Evolutionary conservation across 2,797 vertebrate genomes (phyloP), one percentile per base, ranked within the genome.

Genomic region (Rhinatrema bivittatum): DNA sequence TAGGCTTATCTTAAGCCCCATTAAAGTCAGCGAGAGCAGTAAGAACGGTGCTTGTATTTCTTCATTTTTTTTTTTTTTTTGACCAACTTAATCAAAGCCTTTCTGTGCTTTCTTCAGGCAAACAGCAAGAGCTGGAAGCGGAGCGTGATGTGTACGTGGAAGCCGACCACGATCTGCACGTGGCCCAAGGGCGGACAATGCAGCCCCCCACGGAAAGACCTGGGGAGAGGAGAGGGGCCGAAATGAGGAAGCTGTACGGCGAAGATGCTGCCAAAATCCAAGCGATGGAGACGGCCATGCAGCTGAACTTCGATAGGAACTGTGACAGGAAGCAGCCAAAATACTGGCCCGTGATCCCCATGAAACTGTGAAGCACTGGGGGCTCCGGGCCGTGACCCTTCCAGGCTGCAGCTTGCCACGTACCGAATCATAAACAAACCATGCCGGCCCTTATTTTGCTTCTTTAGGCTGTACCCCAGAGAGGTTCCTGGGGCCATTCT

Each of bases 281-380:
- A 62, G 95, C 89, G 25, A 96, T 98, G 91, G 96, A 99, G 76
- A 68, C 83, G 5, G 76, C 79, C 2, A 51, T 87, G 59, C 85
- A 87, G 41, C 76, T 87, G 25, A 49, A 51, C 46, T 86, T 87
- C 52, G 68, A 85, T 30, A 83, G 87, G 17, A 88, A 87, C 61
- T 94, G 91, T 56, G 94, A 98, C 81, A 74, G 62, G 54, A 94
- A 94, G 44, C 89, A 88, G 63, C 93, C 93, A 9, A 97, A 93
- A 41, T 98, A 93, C 70, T 97, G 96, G 94, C 95, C 94, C 0
- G 90, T 99, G 30, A 98, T 98, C 50, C 81, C 84, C 4, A 71
- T 98, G 31, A 93, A 87, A 41, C 78, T 98, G 24, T 97, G 65
- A 86, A 21, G 4, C 27, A 16, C 17, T 29, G 20, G 40, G 20